Base-by-base conservation (phyloP, 2,888 invertebrate genomes). In the Catocala fraxini region DNA sequence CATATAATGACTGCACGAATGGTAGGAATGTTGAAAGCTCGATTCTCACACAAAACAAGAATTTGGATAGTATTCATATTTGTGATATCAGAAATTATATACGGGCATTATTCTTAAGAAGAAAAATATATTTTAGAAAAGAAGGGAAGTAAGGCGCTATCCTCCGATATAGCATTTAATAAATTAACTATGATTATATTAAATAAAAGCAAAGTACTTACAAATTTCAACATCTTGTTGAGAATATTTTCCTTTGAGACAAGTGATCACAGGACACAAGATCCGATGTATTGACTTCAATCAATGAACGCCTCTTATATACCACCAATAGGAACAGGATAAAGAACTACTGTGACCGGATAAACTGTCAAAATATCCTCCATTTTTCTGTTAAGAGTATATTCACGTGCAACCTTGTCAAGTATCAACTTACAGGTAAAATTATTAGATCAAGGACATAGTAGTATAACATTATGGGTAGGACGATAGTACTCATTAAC, bases 161-260 rank as follows among this genome's bases (percentile, higher is more conserved):
- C 15, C 15, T n/a, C n/a, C n/a, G n/a, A n/a, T n/a, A n/a, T n/a
- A n/a, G n/a, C n/a, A 15, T 15, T 15, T 15, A 0, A 15, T 15
- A 2, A 15, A 15, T 15, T 25, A 25, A 11, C 11, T n/a, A 51
- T 13, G 33, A n/a, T 10, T 41, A 41, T 6, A 25, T 15, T 25
- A 10, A 11, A 12, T 5, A 33, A 43, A 33, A 5, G 0, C 4
- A n/a, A n/a, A n/a, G n/a, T n/a, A n/a, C n/a, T 59, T 59, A 63
- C 63, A 33, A 51, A 59, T 59, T 63, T 63, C 13, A 59, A 59
- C 63, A 63, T 63, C 15, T 34, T 63, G 43, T 10, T 25, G 39
- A 0, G 12, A 34, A 15, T 25, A 13, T 48, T 34, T 13, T 45
- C n/a, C 15, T 49, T 43, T 4, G n/a, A 48, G 6, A 34, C 6